phyloP scores from a whole-genome alignment of 2,113 vertebrate species.

The Rutilus rutilus region DNA sequence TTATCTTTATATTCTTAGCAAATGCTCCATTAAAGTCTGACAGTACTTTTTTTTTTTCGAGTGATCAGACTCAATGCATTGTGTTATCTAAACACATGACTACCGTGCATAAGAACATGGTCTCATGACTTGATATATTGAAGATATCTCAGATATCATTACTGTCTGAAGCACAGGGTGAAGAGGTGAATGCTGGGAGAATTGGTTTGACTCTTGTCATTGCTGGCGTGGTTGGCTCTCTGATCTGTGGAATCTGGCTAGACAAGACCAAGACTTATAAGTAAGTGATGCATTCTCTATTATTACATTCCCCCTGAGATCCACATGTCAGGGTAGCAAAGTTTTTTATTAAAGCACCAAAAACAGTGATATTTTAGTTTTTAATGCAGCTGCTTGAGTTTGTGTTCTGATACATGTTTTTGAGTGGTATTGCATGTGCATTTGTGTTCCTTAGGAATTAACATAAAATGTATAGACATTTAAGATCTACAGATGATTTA shows the following conservation, averaged over 20 bases:
- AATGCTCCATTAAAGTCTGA: background rate
- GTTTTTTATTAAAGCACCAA: background rate
- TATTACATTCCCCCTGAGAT: background rate
- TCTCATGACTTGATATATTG: background rate
- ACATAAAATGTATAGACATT: background rate
- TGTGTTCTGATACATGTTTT: background rate
- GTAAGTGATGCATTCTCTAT: constrained; percentile 73
- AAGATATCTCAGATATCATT: constrained; percentile 1
- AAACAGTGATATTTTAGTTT: background rate
- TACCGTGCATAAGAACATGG: background rate
- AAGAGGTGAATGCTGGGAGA: constrained; percentile 94
- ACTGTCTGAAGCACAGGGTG: constrained; percentile 75
- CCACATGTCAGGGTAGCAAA: background rate
- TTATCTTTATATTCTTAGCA: background rate
- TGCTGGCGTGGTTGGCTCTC: constrained; percentile 88
- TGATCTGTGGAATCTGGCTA: constrained; percentile 93
- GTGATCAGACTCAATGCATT: background rate
- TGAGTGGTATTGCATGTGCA: background rate
- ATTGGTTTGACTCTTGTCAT: constrained; percentile 93
- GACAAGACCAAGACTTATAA: constrained; percentile 96
- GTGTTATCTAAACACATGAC: background rate
- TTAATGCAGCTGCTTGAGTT: background rate
- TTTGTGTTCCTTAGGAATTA: background rate
- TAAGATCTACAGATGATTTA: background rate
- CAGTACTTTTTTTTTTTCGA: background rate